Conservation (phyloP, 2,113 vertebrate species). For the Cnemophilus loriae region DNA sequence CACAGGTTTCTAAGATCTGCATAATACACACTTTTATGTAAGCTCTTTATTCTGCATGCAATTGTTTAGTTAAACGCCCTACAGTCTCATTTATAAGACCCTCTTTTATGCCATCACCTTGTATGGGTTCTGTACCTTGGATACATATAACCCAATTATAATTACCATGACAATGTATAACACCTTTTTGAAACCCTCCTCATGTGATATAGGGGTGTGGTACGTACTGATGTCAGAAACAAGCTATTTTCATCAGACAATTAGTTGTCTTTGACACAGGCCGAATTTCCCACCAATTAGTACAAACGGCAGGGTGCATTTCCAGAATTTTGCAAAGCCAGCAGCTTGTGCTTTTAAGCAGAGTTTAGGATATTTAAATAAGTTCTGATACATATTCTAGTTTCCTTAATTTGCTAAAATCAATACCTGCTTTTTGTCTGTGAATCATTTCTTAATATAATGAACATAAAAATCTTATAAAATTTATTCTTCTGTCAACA, state of each 20-base stretch:
- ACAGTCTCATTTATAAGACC: conserved; percentile 63
- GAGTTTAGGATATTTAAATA: conserved; percentile 70
- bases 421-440: conserved; percentile 36
- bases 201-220: conserved; percentile 63
- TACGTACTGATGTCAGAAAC: conserved; percentile 73
- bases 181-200: conserved; percentile 65
- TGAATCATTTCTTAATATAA: conserved; percentile 39
- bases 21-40: conserved; percentile 65
- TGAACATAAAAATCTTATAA: conserved; percentile 28
- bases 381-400: conserved; percentile 41
- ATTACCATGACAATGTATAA: conserved; percentile 76
- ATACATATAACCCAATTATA: conserved; percentile 75
- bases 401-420: conserved; percentile 57
- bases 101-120: conserved; percentile 55
- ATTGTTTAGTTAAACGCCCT: conserved; percentile 68
- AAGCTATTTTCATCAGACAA: conserved; percentile 79
- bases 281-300: conserved; percentile 79
- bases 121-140: conserved; percentile 60
- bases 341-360: conserved; percentile 40
- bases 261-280: conserved; percentile 78
- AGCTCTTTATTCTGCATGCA: conserved; percentile 54
- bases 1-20: conserved; percentile 66
- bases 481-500: conserved; percentile 60
- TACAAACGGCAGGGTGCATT: conserved; percentile 74
- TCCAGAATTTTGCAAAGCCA: conserved; percentile 70